A percentile compares a stretch with the other conserved stretches of the same genome.
Conservation (phyloP, 2,113 vertebrate genomes). For the Zonotrichia leucophrys region DNA sequence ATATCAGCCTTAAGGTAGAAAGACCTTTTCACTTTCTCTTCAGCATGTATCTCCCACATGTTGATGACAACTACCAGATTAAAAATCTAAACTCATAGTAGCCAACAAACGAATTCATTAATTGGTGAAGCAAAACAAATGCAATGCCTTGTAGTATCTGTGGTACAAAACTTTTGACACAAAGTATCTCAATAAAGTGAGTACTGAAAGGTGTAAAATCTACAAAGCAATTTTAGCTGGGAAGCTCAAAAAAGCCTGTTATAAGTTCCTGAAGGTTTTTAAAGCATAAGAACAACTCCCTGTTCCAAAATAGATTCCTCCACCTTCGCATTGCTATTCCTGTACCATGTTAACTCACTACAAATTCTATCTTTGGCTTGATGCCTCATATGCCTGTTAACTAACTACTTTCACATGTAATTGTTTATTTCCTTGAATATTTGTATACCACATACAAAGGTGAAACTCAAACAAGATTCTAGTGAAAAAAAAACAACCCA, state of each 20-base stretch:
- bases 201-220: background rate
- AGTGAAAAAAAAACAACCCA: background rate
- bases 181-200: background rate
- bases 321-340: slow-evolving; percentile 2
- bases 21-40: background rate
- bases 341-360: slow-evolving; percentile 4
- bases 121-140: background rate
- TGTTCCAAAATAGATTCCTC: background rate
- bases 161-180: background rate
- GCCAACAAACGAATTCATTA: background rate
- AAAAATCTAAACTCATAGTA: background rate
- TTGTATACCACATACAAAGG: background rate
- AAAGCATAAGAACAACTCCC: background rate
- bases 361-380: background rate
- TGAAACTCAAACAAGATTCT: background rate
- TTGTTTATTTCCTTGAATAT: slow-evolving; percentile 1
- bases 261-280: background rate
- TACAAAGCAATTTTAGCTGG: background rate
- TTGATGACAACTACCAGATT: background rate
- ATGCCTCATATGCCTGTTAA: background rate
- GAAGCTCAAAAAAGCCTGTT: background rate
- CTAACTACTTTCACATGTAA: background rate
- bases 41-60: background rate
- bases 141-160: background rate
- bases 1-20: background rate